These are phyloP conservation scores for Sebastolobus alascanus DNA, from an alignment of 2,797 vertebrate genomes.

Conservation along the genomic window DNA sequence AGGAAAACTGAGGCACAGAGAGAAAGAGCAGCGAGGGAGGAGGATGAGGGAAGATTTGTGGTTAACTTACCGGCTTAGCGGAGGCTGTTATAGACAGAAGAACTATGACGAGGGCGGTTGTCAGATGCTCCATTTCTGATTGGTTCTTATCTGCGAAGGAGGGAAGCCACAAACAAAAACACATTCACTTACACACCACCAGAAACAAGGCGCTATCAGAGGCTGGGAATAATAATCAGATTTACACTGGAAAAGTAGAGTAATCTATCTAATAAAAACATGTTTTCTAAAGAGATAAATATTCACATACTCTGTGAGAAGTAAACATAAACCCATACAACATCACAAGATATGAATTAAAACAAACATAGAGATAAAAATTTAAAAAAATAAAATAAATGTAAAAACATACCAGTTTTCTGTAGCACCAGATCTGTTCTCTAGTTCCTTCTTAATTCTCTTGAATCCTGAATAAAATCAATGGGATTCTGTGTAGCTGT, in stretches of 20 bases:
- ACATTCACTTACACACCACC: conserved; percentile 2
- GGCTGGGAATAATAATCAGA: not conserved
- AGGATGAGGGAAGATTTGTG: not conserved
- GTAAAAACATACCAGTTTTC: conserved; percentile 29
- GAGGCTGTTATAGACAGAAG: conserved; percentile 46
- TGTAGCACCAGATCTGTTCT: not conserved
- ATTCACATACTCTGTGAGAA: not conserved
- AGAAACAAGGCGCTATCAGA: not conserved
- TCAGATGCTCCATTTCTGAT: conserved; percentile 69
- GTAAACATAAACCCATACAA: not conserved
- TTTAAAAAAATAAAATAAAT: not conserved
- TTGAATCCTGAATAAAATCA: not conserved
- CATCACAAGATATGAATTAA: not conserved
- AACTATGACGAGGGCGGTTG: conserved; percentile 45
- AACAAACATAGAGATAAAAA: not conserved
- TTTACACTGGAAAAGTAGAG: not conserved
- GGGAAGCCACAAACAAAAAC: conserved; percentile 41
- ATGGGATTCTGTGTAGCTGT: conserved; percentile 10
- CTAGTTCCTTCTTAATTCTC: not conserved
- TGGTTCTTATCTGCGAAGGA: conserved; percentile 32
- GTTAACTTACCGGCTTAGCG: conserved; percentile 64
- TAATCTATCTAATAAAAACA: not conserved
- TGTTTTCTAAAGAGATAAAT: not conserved
- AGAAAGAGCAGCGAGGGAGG: not conserved
- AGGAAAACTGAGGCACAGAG: not conserved